Conservation (phyloP, 1,140 invertebrate genomes). For the Magallana gigas region DNA sequence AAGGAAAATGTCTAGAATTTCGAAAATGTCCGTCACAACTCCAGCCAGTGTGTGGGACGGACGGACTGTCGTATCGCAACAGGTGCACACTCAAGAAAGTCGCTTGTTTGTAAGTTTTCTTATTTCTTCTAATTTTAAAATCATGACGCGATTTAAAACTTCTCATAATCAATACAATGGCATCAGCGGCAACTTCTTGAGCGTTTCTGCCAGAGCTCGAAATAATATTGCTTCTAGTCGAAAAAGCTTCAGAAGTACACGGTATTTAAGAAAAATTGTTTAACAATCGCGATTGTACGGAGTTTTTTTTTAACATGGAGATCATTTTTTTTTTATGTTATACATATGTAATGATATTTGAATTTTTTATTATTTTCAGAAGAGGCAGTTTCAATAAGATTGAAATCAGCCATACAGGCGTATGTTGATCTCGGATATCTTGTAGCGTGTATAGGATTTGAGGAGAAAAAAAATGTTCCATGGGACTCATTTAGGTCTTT, state of each 20-base stretch:
- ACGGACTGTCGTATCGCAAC: conserved; percentile 3
- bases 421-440: background rate
- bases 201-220: too few relatives aligned
- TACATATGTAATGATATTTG: too few relatives aligned
- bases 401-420: background rate
- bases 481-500: too few relatives aligned
- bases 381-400: background rate
- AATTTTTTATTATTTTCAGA: background rate
- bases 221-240: too few relatives aligned
- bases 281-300: too few relatives aligned
- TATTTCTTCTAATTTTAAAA: background rate
- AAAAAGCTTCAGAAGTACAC: too few relatives aligned
- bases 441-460: background rate
- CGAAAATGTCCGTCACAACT: background rate
- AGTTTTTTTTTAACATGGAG: too few relatives aligned
- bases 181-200: too few relatives aligned
- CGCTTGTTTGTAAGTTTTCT: conserved; percentile 15
- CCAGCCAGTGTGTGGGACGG: background rate
- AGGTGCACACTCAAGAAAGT: background rate
- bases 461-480: background rate
- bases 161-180: too few relatives aligned
- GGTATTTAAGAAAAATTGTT: too few relatives aligned
- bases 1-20: background rate
- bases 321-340: too few relatives aligned
- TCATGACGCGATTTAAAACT: background rate